Conservation (phyloP, 2,113 vertebrate genomes). For the Piaya cayana region DNA sequence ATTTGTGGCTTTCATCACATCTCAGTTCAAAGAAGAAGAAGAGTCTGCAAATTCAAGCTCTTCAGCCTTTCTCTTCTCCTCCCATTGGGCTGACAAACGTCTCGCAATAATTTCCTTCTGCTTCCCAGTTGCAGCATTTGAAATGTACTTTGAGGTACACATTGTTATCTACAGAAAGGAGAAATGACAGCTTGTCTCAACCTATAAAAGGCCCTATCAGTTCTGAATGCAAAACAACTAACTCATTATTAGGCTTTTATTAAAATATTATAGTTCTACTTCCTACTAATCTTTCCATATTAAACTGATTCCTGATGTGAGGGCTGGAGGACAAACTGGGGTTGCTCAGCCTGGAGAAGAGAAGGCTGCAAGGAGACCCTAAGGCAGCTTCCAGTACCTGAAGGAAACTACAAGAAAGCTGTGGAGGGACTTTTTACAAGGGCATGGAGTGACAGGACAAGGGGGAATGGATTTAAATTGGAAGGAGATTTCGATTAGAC, state of each 20-base stretch:
- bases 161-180: background rate
- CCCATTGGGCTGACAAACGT: background rate
- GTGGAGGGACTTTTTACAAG: too few species aligned
- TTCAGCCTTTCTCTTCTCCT: background rate
- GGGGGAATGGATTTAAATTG: too few species aligned
- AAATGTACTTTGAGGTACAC: background rate
- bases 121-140: background rate
- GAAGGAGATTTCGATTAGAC: too few species aligned
- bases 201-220: background rate
- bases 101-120: background rate
- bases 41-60: background rate
- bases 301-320: background rate
- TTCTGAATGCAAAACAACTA: background rate
- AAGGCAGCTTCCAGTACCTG: too few species aligned
- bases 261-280: background rate
- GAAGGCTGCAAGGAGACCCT: too few species aligned
- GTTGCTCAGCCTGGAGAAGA: too few species aligned
- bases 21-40: background rate
- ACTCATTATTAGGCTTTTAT: background rate
- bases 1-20: background rate
- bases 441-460: too few species aligned
- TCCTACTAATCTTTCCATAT: background rate
- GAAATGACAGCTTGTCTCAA: background rate
- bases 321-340: too few species aligned
- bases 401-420: too few species aligned